These are phyloP conservation scores for Cyaniris semiargus DNA, from an alignment of 2,888 invertebrate species.

Conservation along the genomic window DNA sequence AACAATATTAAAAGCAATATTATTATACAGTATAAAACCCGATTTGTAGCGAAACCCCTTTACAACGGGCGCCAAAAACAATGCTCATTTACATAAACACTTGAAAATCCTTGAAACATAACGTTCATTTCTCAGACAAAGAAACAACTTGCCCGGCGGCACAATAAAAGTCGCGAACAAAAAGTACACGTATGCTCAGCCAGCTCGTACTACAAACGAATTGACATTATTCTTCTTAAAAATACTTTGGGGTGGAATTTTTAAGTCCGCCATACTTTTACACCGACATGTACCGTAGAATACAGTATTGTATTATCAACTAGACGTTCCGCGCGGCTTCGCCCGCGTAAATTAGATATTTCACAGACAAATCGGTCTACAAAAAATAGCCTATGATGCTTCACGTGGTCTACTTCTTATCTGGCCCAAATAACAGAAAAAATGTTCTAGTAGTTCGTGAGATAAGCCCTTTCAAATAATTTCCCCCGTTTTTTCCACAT, in stretches of 20 bases:
- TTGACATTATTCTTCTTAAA: conserved; percentile 13
- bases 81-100: conserved; percentile 22
- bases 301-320: no score
- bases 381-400: no score
- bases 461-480: no score
- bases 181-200: conserved; percentile 17
- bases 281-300: no score
- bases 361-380: no score
- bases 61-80: conserved; percentile 3
- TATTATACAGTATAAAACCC: background rate
- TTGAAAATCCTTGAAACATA: conserved; percentile 20
- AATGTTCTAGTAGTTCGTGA: no score
- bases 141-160: conserved; percentile 24
- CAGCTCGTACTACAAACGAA: conserved; percentile 17
- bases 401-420: no score
- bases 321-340: no score
- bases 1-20: background rate
- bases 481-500: no score
- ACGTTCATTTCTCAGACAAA: conserved; percentile 25
- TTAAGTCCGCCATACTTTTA: conserved; percentile 1
- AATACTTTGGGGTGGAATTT: conserved; percentile 23
- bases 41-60: background rate
- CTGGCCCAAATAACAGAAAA: no score
- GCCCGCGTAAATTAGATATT: no score
- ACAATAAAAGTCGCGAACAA: conserved; percentile 27